A percentile compares a stretch with the other conserved stretches of the same genome.
These are phyloP conservation scores for Cisticola juncidis DNA, from an alignment of 2,113 vertebrate genomes.

Conservation along the genomic window DNA sequence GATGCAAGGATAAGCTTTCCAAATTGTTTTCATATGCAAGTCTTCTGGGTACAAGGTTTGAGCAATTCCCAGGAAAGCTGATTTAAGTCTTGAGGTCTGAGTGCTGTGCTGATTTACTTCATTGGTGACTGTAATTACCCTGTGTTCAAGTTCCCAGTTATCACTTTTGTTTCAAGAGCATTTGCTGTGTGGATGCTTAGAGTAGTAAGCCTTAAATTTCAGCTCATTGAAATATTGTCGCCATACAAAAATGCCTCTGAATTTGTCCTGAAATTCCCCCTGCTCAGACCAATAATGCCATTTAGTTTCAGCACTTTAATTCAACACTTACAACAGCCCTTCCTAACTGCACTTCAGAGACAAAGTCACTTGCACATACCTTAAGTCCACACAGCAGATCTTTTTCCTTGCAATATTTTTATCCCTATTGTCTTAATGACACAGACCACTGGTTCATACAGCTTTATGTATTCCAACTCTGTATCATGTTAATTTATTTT, in stretches of 20 bases:
- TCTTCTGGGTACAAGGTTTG: constrained; percentile 20
- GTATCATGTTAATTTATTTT: constrained; percentile 16
- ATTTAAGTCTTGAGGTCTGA: constrained; percentile 34
- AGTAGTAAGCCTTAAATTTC: neutral
- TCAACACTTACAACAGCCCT: neutral
- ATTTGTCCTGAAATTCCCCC: neutral
- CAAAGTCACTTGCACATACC: neutral
- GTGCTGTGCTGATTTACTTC: neutral
- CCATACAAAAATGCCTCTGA: neutral
- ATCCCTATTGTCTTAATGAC: neutral
- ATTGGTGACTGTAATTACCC: neutral
- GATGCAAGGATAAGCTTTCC: constrained; percentile 1
- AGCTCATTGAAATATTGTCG: neutral
- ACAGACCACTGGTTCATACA: neutral
- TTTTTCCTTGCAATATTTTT: neutral
- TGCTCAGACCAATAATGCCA: neutral
- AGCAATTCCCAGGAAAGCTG: neutral
- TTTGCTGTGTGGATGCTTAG: neutral
- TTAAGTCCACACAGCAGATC: neutral
- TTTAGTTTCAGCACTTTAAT: neutral
- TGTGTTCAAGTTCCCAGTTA: neutral
- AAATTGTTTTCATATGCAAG: neutral
- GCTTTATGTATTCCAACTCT: neutral
- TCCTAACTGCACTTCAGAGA: neutral
- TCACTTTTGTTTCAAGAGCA: constrained; percentile 22